Percentiles rank a stretch among this genome's conserved stretches.
Evolutionary conservation across 2,888 invertebrate species (phyloP).

Genomic region (Arctia plantaginis): DNA sequence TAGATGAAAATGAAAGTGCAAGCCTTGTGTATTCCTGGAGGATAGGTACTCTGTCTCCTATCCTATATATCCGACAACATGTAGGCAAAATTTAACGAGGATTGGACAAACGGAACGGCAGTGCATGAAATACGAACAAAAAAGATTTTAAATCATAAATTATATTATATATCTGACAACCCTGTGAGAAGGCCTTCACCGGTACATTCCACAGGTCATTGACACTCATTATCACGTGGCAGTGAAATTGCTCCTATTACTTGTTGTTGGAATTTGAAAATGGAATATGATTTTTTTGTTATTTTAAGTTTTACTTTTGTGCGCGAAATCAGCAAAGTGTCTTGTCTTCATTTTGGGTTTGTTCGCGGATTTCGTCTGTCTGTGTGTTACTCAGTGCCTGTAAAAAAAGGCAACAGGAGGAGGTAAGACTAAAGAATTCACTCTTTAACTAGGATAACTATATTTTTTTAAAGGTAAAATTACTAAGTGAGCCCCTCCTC

Average conservation of each 20-base stretch:
- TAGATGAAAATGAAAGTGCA: neutral
- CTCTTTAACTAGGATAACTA: no score
- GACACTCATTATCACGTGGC: slow-evolving; percentile 4
- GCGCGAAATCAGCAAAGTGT: neutral
- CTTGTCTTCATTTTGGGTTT: no score
- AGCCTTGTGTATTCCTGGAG: neutral
- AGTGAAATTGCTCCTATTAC: slow-evolving; percentile 1
- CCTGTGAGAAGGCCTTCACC: slow-evolving; percentile 5
- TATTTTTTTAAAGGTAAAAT: no score
- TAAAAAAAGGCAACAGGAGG: no score
- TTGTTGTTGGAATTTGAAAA: neutral
- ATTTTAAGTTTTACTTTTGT: neutral
- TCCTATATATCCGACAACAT: no score
- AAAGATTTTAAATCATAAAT: no score
- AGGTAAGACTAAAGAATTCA: no score
- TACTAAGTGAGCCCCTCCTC: no score
- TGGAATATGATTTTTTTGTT: neutral
- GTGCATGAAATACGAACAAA: neutral
- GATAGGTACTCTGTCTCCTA: no score
- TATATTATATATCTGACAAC: neutral
- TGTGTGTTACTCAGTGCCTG: no score
- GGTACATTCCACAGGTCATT: slow-evolving; percentile 8
- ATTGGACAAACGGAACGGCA: neutral
- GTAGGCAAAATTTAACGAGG: neutral
- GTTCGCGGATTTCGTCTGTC: no score